A percentile compares a stretch with the other conserved stretches of the same genome.
These are phyloP conservation scores for Spodoptera littoralis DNA, from an alignment of 2,888 invertebrate genomes.

Conservation along the genomic window DNA sequence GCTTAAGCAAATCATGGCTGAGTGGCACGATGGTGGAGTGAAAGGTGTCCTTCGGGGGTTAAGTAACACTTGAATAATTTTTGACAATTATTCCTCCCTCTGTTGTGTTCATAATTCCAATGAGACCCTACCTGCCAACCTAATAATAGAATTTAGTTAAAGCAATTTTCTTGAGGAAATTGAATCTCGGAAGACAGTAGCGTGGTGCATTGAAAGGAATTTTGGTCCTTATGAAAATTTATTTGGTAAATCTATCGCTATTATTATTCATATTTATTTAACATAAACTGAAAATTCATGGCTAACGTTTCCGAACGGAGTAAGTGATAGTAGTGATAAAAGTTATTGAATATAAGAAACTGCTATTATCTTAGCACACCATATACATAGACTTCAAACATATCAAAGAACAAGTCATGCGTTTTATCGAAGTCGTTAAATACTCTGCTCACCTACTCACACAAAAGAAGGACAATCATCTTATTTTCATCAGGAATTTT, in stretches of 20 bases:
- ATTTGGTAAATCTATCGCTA: neutral
- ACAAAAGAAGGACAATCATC: neutral
- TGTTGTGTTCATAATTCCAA: slow-evolving; percentile 24
- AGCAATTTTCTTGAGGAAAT: slow-evolving; percentile 35
- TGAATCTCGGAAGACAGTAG: slow-evolving; percentile 1
- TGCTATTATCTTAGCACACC: too few relatives aligned
- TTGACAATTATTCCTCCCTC: slow-evolving; percentile 34
- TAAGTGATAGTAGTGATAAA: too few relatives aligned
- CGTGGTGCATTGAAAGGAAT: slow-evolving; percentile 2
- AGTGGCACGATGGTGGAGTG: too few relatives aligned
- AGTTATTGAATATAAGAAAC: too few relatives aligned
- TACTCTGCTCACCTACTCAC: neutral
- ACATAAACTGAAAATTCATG: too few relatives aligned
- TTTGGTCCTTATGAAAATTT: neutral
- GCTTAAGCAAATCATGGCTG: slow-evolving; percentile 27
- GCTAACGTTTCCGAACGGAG: too few relatives aligned
- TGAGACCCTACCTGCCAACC: slow-evolving; percentile 8
- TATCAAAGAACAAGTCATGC: neutral
- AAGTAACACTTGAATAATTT: slow-evolving; percentile 36
- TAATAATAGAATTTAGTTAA: slow-evolving; percentile 35
- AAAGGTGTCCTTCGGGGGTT: slow-evolving; percentile 1
- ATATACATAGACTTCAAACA: too few relatives aligned
- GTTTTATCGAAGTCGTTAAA: slow-evolving; percentile 17
- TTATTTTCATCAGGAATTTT: neutral
- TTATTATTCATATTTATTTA: too few relatives aligned